Evolutionary conservation across 30 jellyfish, hydroid and myxozoan genomes (phyloP).

Genomic region (Hydractinia echinata): DNA sequence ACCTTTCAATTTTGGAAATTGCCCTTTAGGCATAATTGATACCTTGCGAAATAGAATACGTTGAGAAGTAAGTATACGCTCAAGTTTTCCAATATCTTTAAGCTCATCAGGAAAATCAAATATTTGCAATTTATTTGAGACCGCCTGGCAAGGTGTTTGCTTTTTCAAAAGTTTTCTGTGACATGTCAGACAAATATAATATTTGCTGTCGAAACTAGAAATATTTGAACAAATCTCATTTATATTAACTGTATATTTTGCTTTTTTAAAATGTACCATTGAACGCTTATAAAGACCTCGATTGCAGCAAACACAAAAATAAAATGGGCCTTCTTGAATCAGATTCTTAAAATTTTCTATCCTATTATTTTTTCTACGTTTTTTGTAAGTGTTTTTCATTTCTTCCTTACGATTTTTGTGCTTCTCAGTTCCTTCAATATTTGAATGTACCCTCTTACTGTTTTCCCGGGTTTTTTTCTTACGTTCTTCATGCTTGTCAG

Average conservation of each 20-base stretch:
- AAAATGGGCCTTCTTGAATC: constrained; percentile 5
- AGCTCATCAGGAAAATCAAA: not conserved
- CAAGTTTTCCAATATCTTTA: not conserved
- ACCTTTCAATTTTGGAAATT: constrained; percentile 2
- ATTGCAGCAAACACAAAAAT: not conserved
- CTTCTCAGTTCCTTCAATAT: constrained; percentile 4
- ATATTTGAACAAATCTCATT: not conserved
- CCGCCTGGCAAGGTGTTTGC: constrained; percentile 39
- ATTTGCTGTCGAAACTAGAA: not conserved
- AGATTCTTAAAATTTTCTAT: not conserved
- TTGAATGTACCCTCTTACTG: no score
- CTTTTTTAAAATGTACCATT: no score
- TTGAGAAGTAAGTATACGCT: constrained; percentile 14
- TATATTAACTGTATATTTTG: no score
- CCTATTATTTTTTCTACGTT: no score
- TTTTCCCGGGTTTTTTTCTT: not conserved
- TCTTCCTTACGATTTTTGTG: not conserved
- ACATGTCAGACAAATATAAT: constrained; percentile 27
- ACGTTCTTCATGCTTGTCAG: not conserved
- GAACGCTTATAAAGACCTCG: constrained; percentile 2
- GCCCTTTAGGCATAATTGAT: constrained; percentile 14
- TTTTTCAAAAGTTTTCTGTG: constrained; percentile 11
- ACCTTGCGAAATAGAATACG: constrained; percentile 9
- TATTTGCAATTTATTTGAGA: constrained; percentile 6
- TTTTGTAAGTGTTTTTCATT: not conserved